phyloP scores from a whole-genome alignment of 2,113 vertebrate genomes.

The Hemiscyllium ocellatum region DNA sequence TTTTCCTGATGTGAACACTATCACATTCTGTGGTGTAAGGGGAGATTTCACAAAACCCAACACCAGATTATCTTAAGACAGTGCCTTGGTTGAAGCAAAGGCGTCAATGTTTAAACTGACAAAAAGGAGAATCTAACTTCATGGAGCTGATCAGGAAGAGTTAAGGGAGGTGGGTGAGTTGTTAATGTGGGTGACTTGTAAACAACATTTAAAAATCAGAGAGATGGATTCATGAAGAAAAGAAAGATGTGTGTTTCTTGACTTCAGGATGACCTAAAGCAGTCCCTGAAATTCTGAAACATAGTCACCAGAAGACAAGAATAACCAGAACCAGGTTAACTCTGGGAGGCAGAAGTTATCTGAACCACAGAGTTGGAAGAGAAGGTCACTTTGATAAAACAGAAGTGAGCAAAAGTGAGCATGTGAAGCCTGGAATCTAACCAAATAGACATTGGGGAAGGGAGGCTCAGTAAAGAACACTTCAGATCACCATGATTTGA shows the following conservation, averaged over 20 bases:
- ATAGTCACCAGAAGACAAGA: not conserved
- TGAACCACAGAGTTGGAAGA: not conserved
- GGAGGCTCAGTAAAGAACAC: not conserved
- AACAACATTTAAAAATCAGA: not conserved
- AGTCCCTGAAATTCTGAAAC: not conserved
- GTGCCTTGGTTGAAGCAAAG: not conserved
- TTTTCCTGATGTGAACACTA: not conserved
- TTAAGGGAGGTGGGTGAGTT: not conserved
- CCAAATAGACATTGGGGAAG: not conserved
- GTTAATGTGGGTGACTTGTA: not conserved
- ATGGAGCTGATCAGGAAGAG: not conserved
- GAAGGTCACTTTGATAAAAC: not conserved
- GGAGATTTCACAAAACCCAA: not conserved
- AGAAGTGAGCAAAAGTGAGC: not conserved
- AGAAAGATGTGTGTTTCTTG: not conserved
- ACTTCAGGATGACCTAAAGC: not conserved
- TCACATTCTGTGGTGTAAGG: not conserved
- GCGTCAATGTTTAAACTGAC: not conserved
- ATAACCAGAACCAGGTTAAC: not conserved
- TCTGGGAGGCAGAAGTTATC: not conserved
- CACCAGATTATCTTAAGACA: not conserved
- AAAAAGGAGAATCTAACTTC: not conserved
- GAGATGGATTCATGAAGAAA: not conserved
- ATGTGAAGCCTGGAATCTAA: not conserved
- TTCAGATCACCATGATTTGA: not conserved